phyloP scores from a whole-genome alignment of 2,888 invertebrate species.

The Lamellibrachia satsuma region DNA sequence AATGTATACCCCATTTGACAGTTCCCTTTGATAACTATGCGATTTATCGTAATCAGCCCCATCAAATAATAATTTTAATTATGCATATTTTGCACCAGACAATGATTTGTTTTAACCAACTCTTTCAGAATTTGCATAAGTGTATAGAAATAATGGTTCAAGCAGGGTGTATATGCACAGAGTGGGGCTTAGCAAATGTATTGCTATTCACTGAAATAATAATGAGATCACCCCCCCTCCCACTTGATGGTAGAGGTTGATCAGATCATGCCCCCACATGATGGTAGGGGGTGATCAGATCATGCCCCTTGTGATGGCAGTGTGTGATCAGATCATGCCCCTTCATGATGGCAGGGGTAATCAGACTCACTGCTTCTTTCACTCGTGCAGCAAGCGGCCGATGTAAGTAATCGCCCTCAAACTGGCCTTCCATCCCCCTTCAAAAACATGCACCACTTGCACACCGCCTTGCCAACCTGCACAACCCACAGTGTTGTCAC shows the following conservation, averaged over 20 bases:
- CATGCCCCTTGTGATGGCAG: neutral
- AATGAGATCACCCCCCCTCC: neutral
- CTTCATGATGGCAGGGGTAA: neutral
- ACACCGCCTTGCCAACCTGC: neutral
- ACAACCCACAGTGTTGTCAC: neutral
- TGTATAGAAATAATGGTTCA: neutral
- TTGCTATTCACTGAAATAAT: neutral
- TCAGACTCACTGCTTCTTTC: conserved; percentile 18
- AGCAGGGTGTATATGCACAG: neutral
- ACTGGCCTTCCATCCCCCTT: neutral
- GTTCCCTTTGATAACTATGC: neutral
- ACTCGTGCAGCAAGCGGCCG: conserved; percentile 37
- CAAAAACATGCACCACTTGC: neutral
- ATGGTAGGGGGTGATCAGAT: neutral
- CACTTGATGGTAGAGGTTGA: neutral
- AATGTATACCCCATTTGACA: neutral
- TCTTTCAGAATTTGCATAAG: neutral
- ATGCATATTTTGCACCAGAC: neutral
- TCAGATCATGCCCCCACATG: neutral
- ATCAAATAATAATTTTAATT: too few species aligned
- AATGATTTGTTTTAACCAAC: neutral
- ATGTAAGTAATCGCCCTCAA: conserved; percentile 34
- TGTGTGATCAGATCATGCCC: neutral
- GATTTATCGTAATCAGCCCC: neutral
- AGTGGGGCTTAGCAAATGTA: neutral